Base-by-base conservation (phyloP, 2,888 invertebrate genomes). In the Epistrophe grossulariae region DNA sequence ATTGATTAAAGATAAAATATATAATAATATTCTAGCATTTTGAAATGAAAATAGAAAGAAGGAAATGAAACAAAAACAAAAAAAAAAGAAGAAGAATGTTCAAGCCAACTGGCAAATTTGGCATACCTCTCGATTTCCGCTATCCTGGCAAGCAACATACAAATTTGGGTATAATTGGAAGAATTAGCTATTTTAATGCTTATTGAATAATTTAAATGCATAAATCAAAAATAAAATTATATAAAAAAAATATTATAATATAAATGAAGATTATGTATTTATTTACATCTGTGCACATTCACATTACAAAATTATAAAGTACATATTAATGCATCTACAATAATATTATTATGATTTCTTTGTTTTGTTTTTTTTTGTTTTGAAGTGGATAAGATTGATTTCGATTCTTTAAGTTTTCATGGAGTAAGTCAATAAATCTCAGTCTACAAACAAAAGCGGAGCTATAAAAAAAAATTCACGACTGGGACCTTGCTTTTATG, bases 71-170 rank as follows among this genome's bases (percentile, higher is more conserved):
- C 89, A 73, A 88, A 68, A 15, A n/a, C n/a, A 10, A 76, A 73
- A 88, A 88, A 89, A 76, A 88, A 55, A 88, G 74, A 89, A 79
- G 81, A 89, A 91, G 91, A 92, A 92, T 89, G 90, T 89, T 90
- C 89, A 92, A 91, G 92, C 89, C 78, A 91, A 93, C 92, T 87
- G 87, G 87, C 93, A 89, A 90, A 90, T 90, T 90, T 89, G 90
- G 91, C 92, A 95, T 95, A 95, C 95, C 95, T 95, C 95, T 92
- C 95, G 95, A 94, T 95, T 95, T 93, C 95, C 95, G 95, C 95
- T 95, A 93, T 95, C 95, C 95, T 95, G 95, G 94, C 92, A 92
- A 92, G 93, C 92, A 92, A 92, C 92, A 92, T 91, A 92, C 92
- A 91, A 92, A 92, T 90, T 90, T 91, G 89, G 90, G 74, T 88